Evolutionary conservation across 2,888 invertebrate genomes (phyloP), one percentile per base, ranked within the genome.

Genomic region (Latrodectus elegans): DNA sequence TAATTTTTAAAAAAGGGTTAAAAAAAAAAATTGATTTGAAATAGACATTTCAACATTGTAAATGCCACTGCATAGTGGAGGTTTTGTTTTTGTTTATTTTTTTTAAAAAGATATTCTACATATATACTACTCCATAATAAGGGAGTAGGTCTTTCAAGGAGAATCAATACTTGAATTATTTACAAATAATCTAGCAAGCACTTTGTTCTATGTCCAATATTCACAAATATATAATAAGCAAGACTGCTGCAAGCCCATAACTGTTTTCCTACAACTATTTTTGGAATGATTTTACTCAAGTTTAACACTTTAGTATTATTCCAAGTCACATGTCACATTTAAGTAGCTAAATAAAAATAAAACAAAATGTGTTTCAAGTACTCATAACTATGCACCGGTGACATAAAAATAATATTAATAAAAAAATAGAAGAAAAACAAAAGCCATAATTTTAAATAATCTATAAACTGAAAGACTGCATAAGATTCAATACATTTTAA

Each of bases 141-240:
- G 52, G 51, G 72, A 77, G 76, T 38, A 52, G 68, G 65, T 81
- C 74, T 77, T 65, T 70, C 67, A 60, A 65, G 77, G 80, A 80
- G 81, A 86, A 86, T 72, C 80, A 75, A 78, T 84, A 86, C 71
- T 71, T 79, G 81, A 81, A 77, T 74, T 86, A 86, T 86, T 38
- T 86, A 86, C 86, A 86, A 77, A 52, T 75, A 76, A 81, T 60
- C 86, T 86, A 76, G 80, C 81, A 86, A 86, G 81, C 86, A 86
- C 86, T 86, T 86, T 81, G 86, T 86, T 77, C 86, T 81, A 86
- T 81, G 81, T 81, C 77, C 86, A 86, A 55, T 86, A 86, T 81
- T 86, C 86, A 86, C 86, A 86, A 65, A 67, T 76, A 84, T 55
- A 55, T 86, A 71, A 76, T 71, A 22, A 71, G 80, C 86, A 76